A percentile compares a stretch with the other conserved stretches of the same genome.
Evolutionary conservation across 37 sponge, comb jelly and placozoan genomes (phyloP).

Genomic region (Sycon ciliatum): DNA sequence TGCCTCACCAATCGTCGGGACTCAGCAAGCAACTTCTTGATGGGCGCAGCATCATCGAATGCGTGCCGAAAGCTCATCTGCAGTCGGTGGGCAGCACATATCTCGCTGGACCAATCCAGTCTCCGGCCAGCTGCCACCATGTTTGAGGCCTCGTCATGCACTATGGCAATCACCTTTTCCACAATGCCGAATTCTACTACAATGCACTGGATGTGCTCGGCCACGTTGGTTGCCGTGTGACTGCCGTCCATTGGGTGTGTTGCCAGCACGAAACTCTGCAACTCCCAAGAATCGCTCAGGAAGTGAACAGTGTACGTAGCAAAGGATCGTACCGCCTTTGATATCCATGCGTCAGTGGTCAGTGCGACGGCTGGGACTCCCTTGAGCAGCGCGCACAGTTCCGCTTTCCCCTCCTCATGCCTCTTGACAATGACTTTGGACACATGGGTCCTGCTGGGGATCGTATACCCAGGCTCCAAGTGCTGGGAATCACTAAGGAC

Average conservation of each 20-base stretch:
- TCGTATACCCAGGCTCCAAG: no score
- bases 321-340: neutral
- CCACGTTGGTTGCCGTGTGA: no score
- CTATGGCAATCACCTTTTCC: neutral
- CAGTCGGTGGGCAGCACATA: neutral
- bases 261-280: neutral
- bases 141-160: no score
- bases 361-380: no score
- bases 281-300: no score
- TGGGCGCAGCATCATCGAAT: neutral
- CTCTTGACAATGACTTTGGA: no score
- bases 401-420: no score
- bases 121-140: neutral
- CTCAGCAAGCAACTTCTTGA: neutral
- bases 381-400: no score
- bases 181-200: neutral
- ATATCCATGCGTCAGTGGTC: conserved; percentile 1
- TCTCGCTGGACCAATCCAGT: neutral
- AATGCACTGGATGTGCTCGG: no score
- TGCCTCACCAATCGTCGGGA: neutral
- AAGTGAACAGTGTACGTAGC: no score
- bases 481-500: no score
- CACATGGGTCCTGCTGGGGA: no score
- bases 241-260: neutral
- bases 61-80: neutral